A percentile compares a stretch with the other conserved stretches of the same genome.
These are phyloP conservation scores for Poeciliopsis gracilis DNA, from an alignment of 2,797 vertebrate genomes.

Conservation along the genomic window DNA sequence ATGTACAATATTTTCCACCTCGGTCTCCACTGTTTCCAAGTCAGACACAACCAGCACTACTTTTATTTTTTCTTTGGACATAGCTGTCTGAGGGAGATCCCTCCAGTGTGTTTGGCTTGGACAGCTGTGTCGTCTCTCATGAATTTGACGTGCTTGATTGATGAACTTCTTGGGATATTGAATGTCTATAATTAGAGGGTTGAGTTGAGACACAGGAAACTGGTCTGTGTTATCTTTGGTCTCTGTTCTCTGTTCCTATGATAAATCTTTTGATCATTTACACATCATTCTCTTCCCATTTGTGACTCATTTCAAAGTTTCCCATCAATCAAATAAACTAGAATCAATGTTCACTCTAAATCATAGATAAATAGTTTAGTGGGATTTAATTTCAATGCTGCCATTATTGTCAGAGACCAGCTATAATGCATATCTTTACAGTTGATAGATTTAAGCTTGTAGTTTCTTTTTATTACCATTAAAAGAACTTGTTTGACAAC, in stretches of 20 bases:
- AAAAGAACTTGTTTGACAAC: neutral
- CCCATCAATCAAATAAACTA: conserved; percentile 7
- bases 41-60: conserved; percentile 30
- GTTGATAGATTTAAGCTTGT: neutral
- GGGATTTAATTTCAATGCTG: neutral
- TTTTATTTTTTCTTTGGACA: conserved; percentile 9
- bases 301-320: conserved; percentile 12
- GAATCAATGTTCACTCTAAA: neutral
- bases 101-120: conserved; percentile 65
- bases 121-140: conserved; percentile 31
- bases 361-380: neutral
- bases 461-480: neutral
- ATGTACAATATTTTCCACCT: conserved; percentile 20
- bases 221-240: conserved; percentile 60
- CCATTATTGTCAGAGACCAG: fast-evolving
- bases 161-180: conserved; percentile 66
- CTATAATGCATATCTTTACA: neutral
- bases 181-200: conserved; percentile 71
- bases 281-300: conserved; percentile 23
- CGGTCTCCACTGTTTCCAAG: conserved; percentile 5
- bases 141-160: conserved; percentile 61
- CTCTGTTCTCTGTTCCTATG: conserved; percentile 25
- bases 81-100: conserved; percentile 40
- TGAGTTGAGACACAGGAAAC: conserved; percentile 58
- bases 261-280: conserved; percentile 25